Conservation (phyloP, 2,113 vertebrate species). For the Anguilla japonica region DNA sequence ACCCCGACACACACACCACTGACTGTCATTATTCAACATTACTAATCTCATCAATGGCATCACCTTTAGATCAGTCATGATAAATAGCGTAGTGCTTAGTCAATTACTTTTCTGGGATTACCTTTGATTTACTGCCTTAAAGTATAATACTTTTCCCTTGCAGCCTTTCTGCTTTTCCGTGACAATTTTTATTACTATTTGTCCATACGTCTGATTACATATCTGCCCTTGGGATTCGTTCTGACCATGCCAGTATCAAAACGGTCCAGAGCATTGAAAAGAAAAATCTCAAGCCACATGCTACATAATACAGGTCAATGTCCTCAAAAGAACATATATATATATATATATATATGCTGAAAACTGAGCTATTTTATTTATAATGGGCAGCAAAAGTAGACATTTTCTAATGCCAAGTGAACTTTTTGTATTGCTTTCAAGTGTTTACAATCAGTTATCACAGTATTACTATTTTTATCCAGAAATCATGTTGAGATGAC, state of each 20-base stretch:
- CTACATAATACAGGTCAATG: background rate
- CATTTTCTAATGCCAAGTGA: background rate
- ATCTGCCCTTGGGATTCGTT: slow-evolving; percentile 21
- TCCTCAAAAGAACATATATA: background rate
- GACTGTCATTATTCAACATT: slow-evolving; percentile 10
- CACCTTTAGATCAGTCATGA: slow-evolving; percentile 23
- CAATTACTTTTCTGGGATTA: slow-evolving; percentile 23
- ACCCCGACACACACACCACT: background rate
- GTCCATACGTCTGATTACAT: slow-evolving; percentile 13
- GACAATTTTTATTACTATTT: background rate
- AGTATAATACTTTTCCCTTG: background rate
- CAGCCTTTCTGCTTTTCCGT: background rate
- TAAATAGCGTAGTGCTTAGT: slow-evolving; percentile 24
- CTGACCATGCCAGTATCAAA: background rate
- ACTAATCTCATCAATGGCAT: slow-evolving; percentile 18
- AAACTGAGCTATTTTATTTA: slow-evolving; percentile 18
- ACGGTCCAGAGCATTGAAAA: background rate
- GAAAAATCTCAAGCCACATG: slow-evolving; percentile 3
- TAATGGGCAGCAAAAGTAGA: background rate
- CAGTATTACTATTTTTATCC: background rate
- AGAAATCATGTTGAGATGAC: background rate
- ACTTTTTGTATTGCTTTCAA: background rate
- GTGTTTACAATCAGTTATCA: background rate
- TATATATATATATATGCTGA: background rate
- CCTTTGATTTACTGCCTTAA: slow-evolving; percentile 27